These are phyloP conservation scores for Rhinoderma darwinii DNA, from an alignment of 2,113 vertebrate species.

Conservation along the genomic window DNA sequence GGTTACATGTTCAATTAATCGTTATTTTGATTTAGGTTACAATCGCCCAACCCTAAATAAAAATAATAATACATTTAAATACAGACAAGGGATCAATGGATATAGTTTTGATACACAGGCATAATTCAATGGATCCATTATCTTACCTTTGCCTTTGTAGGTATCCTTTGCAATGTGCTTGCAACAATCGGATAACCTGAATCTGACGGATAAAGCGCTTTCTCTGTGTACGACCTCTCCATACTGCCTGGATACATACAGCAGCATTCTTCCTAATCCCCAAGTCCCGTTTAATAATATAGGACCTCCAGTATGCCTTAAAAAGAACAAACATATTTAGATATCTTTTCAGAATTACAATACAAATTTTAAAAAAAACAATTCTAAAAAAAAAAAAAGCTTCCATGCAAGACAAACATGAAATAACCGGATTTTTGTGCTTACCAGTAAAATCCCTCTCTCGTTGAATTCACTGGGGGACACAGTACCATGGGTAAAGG, in stretches of 20 bases:
- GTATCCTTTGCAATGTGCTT: constrained; percentile 84
- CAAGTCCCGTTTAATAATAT: constrained; percentile 60
- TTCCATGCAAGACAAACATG: too few species aligned
- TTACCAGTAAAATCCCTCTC: too few species aligned
- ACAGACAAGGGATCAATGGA: too few species aligned
- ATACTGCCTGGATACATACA: constrained; percentile 78
- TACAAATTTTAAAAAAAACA: too few species aligned
- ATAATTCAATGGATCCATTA: not conserved
- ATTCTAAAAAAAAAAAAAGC: not conserved
- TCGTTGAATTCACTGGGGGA: too few species aligned
- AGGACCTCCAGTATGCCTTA: constrained; percentile 81
- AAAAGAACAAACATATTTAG: not conserved
- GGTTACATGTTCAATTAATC: too few species aligned
- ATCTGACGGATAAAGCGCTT: constrained; percentile 66
- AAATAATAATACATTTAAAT: too few species aligned
- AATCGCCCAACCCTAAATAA: too few species aligned
- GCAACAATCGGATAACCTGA: constrained; percentile 75
- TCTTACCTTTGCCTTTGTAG: constrained; percentile 84
- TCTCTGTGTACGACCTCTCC: constrained; percentile 79
- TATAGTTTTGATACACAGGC: not conserved
- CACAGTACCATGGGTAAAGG: too few species aligned
- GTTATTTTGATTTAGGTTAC: too few species aligned
- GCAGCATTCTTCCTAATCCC: constrained; percentile 73
- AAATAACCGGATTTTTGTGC: too few species aligned
- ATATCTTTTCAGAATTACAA: not conserved